phyloP scores from a whole-genome alignment of 2,888 invertebrate genomes.

The Globia sparganii region DNA sequence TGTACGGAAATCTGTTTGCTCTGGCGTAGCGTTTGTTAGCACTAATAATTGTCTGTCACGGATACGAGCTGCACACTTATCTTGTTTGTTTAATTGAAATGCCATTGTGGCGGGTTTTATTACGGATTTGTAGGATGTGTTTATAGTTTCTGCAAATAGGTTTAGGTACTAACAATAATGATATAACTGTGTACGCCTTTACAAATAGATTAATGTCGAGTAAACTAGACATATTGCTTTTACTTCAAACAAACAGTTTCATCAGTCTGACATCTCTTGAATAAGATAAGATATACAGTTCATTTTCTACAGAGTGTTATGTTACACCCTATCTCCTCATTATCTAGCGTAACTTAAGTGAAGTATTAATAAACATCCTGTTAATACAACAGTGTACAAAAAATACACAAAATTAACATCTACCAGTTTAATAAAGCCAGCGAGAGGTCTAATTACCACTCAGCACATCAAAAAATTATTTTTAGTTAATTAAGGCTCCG shows the following conservation, averaged over 20 bases:
- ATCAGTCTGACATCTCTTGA: not conserved
- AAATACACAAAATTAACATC: conserved; percentile 23
- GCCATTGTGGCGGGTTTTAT: conserved; percentile 47
- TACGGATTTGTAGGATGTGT: conserved; percentile 38
- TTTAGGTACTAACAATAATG: not conserved
- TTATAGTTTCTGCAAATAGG: conserved; percentile 28
- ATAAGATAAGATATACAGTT: not conserved
- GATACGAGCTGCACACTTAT: conserved; percentile 63
- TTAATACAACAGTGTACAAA: not conserved
- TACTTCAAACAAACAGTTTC: not conserved
- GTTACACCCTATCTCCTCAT: not conserved
- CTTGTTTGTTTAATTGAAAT: conserved; percentile 67
- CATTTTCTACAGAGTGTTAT: not conserved
- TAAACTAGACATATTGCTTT: not conserved
- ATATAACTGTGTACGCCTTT: not conserved
- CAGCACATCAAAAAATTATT: conserved; percentile 52
- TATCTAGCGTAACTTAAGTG: not conserved
- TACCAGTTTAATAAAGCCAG: conserved; percentile 27
- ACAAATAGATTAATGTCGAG: not conserved
- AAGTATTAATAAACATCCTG: conserved; percentile 1
- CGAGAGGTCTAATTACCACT: conserved; percentile 26
- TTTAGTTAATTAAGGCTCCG: conserved; percentile 44
- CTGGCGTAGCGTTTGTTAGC: conserved; percentile 62
- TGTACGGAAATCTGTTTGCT: conserved; percentile 64
- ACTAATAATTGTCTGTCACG: conserved; percentile 67